Base-by-base conservation (phyloP, 2,797 vertebrate genomes). In the Hozukius guyotensis region DNA sequence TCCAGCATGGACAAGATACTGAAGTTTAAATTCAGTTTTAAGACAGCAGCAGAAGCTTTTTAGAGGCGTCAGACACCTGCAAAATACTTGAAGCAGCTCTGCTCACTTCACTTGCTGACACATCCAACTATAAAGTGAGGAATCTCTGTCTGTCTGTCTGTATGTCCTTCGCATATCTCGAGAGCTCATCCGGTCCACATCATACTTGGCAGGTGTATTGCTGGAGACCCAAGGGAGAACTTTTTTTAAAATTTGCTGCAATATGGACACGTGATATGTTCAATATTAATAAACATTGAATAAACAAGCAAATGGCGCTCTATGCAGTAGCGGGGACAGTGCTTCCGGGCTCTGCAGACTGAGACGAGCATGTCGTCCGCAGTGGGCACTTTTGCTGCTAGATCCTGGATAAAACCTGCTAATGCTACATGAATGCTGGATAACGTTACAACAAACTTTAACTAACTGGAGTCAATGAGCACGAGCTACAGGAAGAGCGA, bases 11-110 rank as follows among this genome's bases (percentile, higher is more conserved):
- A 31, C 22, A 66, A 62, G 70, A 70, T 55, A 20, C 20, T 83
- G 25, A 64, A 24, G n/a, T 76, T 83, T 53, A 72, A 72, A 60
- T 49, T 29, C 49, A 52, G 36, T 36, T 63, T 42, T 60, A 24
- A 25, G 66, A 49, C 56, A 16, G 56, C 36, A 66, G 66, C 18
- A 69, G 42, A 53, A 9, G 36, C 66, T 76, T 72, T 70, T 72
- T n/a, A 55, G 36, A 79, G 53, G 18, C 2, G 4, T 52, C 3
- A 4, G n/a, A 10, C 49, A 53, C 49, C 49, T 75, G 59, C n/a
- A 29, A 63, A 71, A 57, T 55, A 25, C 57, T 63, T 14, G 4
- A 63, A 53, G 49, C 66, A 46, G 12, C 61, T 68, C 62, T 8
- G 9, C 57, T 49, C 22, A 62, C 31, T 69, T 63, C 11, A 34